These are phyloP conservation scores for Cochlearius cochlearius DNA, from an alignment of 2,113 vertebrate genomes.

Conservation along the genomic window DNA sequence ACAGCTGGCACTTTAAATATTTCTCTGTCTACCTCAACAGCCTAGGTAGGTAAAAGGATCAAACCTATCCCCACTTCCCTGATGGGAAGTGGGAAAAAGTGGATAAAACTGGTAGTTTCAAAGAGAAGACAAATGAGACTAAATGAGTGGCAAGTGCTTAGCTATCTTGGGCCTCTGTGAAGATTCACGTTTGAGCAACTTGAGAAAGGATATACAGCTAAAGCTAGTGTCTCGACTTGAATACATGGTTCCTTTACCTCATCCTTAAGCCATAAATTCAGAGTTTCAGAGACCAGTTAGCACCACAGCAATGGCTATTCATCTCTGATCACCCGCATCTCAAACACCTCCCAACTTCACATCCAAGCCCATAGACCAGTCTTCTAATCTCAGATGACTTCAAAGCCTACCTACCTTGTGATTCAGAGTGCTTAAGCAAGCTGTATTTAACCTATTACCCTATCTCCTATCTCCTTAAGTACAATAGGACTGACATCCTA, in stretches of 20 bases:
- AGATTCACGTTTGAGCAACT: neutral
- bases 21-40: neutral
- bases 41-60: neutral
- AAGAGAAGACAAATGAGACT: neutral
- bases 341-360: neutral
- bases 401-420: neutral
- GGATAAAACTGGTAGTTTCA: neutral
- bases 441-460: constrained; percentile 1
- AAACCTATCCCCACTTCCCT: neutral
- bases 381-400: neutral
- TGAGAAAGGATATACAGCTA: neutral
- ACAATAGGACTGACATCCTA: neutral
- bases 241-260: neutral
- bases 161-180: neutral
- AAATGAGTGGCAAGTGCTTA: neutral
- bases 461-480: neutral
- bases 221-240: neutral
- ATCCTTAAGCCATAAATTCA: neutral
- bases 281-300: neutral
- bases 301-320: neutral
- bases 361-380: neutral
- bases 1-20: neutral
- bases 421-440: neutral
- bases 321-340: neutral
- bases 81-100: neutral